Percentiles rank a stretch among this genome's conserved stretches.
phyloP scores from a whole-genome alignment of 1,140 invertebrate species.

The Drosophila elegans region DNA sequence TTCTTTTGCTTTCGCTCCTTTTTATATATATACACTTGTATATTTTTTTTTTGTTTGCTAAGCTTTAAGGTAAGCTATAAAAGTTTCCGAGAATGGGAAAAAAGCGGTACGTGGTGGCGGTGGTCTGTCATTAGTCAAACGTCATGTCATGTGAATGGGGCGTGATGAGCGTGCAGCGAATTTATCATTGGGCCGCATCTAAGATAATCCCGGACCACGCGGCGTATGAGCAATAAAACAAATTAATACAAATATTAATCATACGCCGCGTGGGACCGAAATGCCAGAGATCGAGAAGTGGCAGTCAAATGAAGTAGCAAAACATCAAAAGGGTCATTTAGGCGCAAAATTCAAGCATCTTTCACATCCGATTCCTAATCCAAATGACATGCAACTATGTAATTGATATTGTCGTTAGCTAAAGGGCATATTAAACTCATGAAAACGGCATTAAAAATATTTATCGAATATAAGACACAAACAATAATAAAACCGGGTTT shows the following conservation, averaged over 20 bases:
- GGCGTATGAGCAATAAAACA: slow-evolving; percentile 59
- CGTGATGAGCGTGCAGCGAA: slow-evolving; percentile 46
- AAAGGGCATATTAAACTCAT: not conserved
- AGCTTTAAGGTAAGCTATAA: slow-evolving; percentile 35
- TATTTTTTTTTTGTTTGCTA: not conserved
- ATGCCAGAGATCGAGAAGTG: slow-evolving; percentile 16
- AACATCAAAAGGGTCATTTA: slow-evolving; percentile 30
- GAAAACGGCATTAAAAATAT: not conserved
- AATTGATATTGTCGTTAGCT: slow-evolving; percentile 42
- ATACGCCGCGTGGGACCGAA: slow-evolving; percentile 55
- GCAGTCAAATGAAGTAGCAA: not conserved
- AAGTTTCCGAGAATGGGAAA: slow-evolving; percentile 6
- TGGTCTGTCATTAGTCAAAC: slow-evolving; percentile 56
- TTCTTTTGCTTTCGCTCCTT: slow-evolving; percentile 16
- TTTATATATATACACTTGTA: slow-evolving; percentile 1
- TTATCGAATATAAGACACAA: too few relatives aligned
- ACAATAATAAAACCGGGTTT: too few relatives aligned
- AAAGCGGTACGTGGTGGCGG: not conserved
- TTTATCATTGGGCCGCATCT: slow-evolving; percentile 52
- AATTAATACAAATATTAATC: slow-evolving; percentile 70
- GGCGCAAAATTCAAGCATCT: slow-evolving; percentile 17
- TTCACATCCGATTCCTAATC: slow-evolving; percentile 12
- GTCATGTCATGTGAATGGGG: slow-evolving; percentile 39
- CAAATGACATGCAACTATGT: slow-evolving; percentile 20
- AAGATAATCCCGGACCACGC: slow-evolving; percentile 30